These are phyloP conservation scores for Ascidia mentula DNA, from an alignment of 23 tunicate species.

Conservation along the genomic window DNA sequence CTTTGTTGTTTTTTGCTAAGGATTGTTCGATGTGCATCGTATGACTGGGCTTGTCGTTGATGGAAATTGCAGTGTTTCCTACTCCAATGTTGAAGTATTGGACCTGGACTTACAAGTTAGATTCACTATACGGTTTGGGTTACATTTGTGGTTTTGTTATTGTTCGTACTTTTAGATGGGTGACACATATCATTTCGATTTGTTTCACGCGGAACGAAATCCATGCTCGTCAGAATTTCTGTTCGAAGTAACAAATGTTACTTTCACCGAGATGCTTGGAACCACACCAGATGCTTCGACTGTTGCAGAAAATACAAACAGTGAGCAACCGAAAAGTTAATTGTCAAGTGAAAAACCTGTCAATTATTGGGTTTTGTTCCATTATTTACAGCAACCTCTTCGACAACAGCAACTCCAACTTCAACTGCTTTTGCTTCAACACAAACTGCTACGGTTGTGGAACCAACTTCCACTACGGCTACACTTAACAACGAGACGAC, in stretches of 20 bases:
- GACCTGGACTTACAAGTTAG: neutral
- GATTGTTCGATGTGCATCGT: neutral
- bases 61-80: neutral
- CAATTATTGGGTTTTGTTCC: no score
- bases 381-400: neutral
- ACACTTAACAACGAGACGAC: neutral
- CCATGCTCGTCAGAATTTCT: conserved; percentile 20
- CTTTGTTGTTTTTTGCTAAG: no score
- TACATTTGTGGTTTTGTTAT: neutral
- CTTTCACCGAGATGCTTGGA: neutral
- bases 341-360: no score
- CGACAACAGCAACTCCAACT: neutral
- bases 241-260: conserved; percentile 10
- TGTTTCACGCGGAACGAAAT: conserved; percentile 29
- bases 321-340: no score
- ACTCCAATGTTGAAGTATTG: neutral
- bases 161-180: neutral
- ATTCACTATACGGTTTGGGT: neutral
- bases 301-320: neutral
- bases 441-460: neutral
- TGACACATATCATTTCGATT: conserved; percentile 24
- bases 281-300: neutral
- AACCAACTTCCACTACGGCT: neutral
- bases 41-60: neutral
- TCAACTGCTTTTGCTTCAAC: no score